Base-by-base conservation (phyloP, 2,888 invertebrate genomes). In the Pogonocherus hispidulus region DNA sequence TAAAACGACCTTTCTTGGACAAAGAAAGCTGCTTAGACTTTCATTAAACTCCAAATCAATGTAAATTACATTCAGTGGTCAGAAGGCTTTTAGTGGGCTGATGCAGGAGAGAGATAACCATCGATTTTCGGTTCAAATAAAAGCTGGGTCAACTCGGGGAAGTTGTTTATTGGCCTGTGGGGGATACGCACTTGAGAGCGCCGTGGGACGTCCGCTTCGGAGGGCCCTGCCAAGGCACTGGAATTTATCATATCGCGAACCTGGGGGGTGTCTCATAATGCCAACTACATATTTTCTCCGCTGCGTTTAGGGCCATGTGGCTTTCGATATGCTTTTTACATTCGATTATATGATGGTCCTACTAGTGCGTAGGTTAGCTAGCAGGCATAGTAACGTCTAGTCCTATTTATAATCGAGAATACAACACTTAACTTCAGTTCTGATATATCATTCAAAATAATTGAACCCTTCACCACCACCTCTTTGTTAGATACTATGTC, bases 1-100 rank as follows among this genome's bases (percentile, higher is more conserved):
- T 11, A 37, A 37, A 55, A 16, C 37, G 55, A 55, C 35, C 27
- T 14, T 18, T 55, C 55, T 55, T 37, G 35, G 11, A 27, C 59
- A 60, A 81, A 82, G 79, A 70, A 70, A 79, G 79, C 78, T 77
- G 78, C 80, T 81, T 79, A 81, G 82, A 81, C 78, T 83, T 82
- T 82, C 82, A 82, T 83, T 82, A 82, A 80, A 82, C 77, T 79
- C 76, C 75, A 80, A 82, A 82, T 83, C 82, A 82, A 83, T 83
- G 83, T 82, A 82, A 82, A 83, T 82, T 82, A 81, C 82, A 82
- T 83, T 83, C 82, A 77, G 80, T 75, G 82, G 83, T 82, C 82
- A 82, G 81, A 70, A 76, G 67, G 80, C 80, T 80, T 81, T 81
- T 81, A 82, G 78, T 76, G 77, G 32, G 32, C 47, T 46, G 59